Conservation (phyloP, 2,113 vertebrate species). For the Cranoglanis bouderius region DNA sequence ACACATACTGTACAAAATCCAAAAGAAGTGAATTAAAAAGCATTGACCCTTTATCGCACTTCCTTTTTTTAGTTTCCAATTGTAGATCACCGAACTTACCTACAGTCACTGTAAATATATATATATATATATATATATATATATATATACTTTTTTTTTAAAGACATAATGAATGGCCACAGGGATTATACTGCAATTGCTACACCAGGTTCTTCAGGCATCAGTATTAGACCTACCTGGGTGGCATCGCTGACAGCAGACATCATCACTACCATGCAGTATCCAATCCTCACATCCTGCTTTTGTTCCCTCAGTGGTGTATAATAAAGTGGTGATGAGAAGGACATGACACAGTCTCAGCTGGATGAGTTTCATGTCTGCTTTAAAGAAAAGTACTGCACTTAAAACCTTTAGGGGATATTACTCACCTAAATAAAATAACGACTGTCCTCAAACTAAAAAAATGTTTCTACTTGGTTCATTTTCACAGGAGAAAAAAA, state of each 20-base stretch:
- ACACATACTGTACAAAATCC: background rate
- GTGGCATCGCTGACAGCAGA: constrained; percentile 43
- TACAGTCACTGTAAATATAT: too few species aligned
- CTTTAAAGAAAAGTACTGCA: background rate
- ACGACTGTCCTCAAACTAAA: background rate
- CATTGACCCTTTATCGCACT: background rate
- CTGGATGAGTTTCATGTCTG: constrained; percentile 55
- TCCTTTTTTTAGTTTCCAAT: too few species aligned
- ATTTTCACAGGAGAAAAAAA: background rate
- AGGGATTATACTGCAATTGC: background rate
- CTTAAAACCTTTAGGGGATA: background rate
- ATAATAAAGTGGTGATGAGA: constrained; percentile 23
- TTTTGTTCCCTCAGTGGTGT: accelerated
- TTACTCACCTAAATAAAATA: background rate
- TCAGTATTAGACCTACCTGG: constrained; percentile 61
- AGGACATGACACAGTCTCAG: constrained; percentile 35
- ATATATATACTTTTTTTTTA: too few species aligned
- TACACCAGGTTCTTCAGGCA: background rate
- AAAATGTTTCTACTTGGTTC: background rate
- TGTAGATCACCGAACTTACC: too few species aligned
- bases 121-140: too few species aligned
- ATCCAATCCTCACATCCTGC: constrained; percentile 54
- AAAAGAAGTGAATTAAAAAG: background rate
- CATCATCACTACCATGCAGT: accelerated
- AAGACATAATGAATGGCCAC: too few species aligned